phyloP scores from a whole-genome alignment of 2,113 vertebrate genomes.

The Alethe castanea region DNA sequence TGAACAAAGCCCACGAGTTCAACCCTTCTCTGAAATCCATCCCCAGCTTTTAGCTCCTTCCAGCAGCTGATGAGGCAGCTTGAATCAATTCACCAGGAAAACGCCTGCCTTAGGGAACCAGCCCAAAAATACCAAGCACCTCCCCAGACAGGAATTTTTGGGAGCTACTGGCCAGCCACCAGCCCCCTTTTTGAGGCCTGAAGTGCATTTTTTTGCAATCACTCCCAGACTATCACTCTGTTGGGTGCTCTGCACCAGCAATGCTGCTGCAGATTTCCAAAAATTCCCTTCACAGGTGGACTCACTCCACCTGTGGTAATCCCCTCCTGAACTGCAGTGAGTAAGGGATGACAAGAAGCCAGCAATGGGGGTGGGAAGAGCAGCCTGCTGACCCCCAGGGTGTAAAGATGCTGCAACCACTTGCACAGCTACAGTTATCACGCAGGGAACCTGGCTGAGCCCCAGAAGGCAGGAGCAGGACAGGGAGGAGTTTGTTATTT shows the following conservation, averaged over 20 bases:
- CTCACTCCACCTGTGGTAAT: background rate
- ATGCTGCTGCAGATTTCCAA: accelerated
- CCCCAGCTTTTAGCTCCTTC: background rate
- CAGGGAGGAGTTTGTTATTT: background rate
- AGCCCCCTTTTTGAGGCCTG: background rate
- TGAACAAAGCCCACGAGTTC: accelerated
- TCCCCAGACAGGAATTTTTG: slow-evolving; percentile 10
- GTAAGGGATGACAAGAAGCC: background rate
- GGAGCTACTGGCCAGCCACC: background rate
- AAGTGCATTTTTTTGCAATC: background rate
- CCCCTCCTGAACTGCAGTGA: accelerated
- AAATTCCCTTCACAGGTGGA: background rate
- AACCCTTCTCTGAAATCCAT: background rate
- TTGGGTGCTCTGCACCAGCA: background rate
- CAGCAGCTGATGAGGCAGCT: background rate
- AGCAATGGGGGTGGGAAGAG: background rate
- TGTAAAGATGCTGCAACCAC: background rate
- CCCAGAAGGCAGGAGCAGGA: background rate
- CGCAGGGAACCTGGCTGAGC: background rate
- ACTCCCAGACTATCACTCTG: background rate
- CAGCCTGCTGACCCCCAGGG: background rate
- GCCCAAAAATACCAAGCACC: background rate
- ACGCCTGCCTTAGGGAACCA: background rate
- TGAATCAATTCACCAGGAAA: background rate
- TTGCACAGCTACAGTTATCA: background rate